Evolutionary conservation across 2,888 invertebrate species (phyloP).

Genomic region (Ochlodes sylvanus): DNA sequence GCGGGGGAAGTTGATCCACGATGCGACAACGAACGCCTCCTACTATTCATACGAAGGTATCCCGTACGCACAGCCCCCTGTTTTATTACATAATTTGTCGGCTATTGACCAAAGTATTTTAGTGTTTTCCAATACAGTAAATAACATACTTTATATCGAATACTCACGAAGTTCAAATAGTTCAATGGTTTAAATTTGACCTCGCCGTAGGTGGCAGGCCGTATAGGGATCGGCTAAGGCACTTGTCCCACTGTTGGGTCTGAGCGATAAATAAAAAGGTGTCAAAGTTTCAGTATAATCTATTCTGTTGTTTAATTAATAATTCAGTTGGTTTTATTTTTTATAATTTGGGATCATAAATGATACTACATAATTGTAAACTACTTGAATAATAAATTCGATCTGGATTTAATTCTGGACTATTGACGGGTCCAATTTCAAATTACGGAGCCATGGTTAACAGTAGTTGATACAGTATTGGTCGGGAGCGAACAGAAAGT

Average conservation of each 20-base stretch:
- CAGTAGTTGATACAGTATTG: not conserved
- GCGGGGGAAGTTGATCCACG: not conserved
- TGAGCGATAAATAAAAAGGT: no score
- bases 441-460: not conserved
- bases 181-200: conserved; percentile 25
- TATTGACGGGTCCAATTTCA: not conserved
- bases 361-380: no score
- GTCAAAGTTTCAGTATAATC: no score
- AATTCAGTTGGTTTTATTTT: no score
- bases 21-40: not conserved
- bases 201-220: conserved; percentile 23
- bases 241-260: not conserved
- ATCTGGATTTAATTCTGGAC: no score
- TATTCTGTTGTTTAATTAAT: no score
- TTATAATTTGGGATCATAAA: no score
- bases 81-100: not conserved
- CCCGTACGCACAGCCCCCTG: conserved; percentile 6
- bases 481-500: not conserved
- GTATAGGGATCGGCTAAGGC: conserved; percentile 12
- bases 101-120: conserved; percentile 17
- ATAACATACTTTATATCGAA: conserved; percentile 23
- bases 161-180: conserved; percentile 31
- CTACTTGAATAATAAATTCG: no score
- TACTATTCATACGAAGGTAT: conserved; percentile 11
- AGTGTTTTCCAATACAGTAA: conserved; percentile 24